Base-by-base conservation (phyloP, 2,888 invertebrate species). In the Rhorus exstirpatorius region DNA sequence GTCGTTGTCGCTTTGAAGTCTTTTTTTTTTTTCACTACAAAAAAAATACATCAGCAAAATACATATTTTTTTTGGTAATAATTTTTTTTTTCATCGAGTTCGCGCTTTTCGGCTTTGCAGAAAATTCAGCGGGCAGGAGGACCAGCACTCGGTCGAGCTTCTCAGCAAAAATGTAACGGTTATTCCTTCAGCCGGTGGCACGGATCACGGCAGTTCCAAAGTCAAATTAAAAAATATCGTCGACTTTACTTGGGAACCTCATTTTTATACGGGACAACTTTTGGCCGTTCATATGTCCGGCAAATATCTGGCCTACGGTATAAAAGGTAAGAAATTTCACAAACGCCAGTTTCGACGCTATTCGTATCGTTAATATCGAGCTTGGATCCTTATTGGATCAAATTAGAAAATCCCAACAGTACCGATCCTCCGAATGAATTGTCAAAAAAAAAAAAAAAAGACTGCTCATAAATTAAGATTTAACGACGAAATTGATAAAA, bases 221-320 rank as follows among this genome's bases (percentile, higher is more conserved):
- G 97, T 99, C 26, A 98, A 98, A 91, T 95, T 98, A 55, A 97
- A 96, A 89, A 97, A 97, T 92, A 95, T 98, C 61, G 98, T 98
- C 21, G 98, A 98, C 90, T 98, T 97, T 92, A 97, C 97, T 86
- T 99, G 99, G 99, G 98, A 98, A 91, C 95, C 96, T 58, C 96
- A 96, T 88, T 97, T 97, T 90, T 98, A 98, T 89, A 94, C 96
- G 0, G 98, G 99, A 0, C 97, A 97, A 90, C 94, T 99, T 79
- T 95, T 99, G 49, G 97, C 98, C 8, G 96, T 98, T 51, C 98
- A 99, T 92, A 95, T 96, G 89, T 96, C 95, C 89, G 97, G 97
- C 74, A 96, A 96, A 89, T 97, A 97, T 92, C 94, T 98, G 86
- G 99, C 99, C 0, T 99, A 98, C 93, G 97, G 96, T 80, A 96